These are phyloP conservation scores for Cotesia vestalis DNA, from an alignment of 1,140 invertebrate genomes.

Conservation along the genomic window DNA sequence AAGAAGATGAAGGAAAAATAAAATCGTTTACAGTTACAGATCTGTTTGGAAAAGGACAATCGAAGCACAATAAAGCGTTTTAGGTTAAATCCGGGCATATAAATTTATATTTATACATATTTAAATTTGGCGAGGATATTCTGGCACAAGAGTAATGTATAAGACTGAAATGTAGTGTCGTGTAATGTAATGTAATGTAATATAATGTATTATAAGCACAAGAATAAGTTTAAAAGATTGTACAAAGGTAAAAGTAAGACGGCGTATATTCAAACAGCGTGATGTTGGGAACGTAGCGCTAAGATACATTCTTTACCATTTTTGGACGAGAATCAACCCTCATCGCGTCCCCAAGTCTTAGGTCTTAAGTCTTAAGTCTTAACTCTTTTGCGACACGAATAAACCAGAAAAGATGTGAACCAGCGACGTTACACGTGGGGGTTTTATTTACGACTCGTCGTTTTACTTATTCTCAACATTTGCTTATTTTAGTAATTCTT, in stretches of 20 bases:
- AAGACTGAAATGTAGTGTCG: background rate
- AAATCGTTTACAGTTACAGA: too few relatives aligned
- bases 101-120: too few relatives aligned
- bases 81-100: too few relatives aligned
- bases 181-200: conserved; percentile 11
- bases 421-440: conserved; percentile 28
- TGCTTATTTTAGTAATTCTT: conserved; percentile 18
- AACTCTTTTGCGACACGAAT: conserved; percentile 44
- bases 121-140: too few relatives aligned
- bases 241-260: background rate
- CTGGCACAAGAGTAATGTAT: conserved; percentile 10
- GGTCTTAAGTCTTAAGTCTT: conserved; percentile 39
- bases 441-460: conserved; percentile 22
- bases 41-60: too few relatives aligned
- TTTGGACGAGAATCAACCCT: conserved; percentile 52
- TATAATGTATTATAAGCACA: background rate
- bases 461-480: conserved; percentile 8
- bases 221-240: background rate
- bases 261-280: conserved; percentile 32
- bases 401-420: conserved; percentile 25
- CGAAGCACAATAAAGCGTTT: too few relatives aligned
- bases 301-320: conserved; percentile 58
- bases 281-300: conserved; percentile 44
- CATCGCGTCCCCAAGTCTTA: conserved; percentile 39
- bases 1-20: too few relatives aligned